These are phyloP conservation scores for Tinamus major DNA, from an alignment of 2,797 vertebrate genomes.

Conservation along the genomic window DNA sequence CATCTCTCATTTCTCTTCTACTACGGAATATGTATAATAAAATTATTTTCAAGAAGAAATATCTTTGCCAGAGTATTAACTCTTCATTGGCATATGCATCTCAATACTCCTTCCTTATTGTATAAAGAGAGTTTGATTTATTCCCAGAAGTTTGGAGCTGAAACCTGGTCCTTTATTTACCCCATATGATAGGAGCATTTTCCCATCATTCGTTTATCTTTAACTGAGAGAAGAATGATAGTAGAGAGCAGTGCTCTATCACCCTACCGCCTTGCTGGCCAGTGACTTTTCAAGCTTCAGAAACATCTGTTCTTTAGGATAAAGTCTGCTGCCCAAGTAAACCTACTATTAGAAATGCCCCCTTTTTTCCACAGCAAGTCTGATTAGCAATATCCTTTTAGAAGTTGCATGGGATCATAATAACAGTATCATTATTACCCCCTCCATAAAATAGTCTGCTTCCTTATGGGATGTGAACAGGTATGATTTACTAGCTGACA, in stretches of 20 bases:
- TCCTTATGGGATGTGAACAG: not conserved
- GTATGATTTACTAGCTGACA: not conserved
- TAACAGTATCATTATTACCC: not conserved
- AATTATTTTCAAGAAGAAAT: not conserved
- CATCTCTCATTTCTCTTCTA: slow-evolving; percentile 13
- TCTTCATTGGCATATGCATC: not conserved
- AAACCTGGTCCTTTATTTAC: not conserved
- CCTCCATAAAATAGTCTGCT: not conserved
- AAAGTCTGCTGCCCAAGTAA: not conserved
- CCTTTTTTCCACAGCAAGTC: not conserved
- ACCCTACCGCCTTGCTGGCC: not conserved
- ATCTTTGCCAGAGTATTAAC: not conserved
- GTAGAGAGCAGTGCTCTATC: not conserved
- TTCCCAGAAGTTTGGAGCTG: not conserved
- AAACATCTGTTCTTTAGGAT: not conserved
- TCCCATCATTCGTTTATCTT: not conserved
- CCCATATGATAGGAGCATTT: not conserved
- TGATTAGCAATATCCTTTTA: not conserved
- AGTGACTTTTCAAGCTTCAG: not conserved
- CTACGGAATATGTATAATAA: not conserved
- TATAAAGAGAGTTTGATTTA: not conserved
- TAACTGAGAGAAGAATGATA: not conserved
- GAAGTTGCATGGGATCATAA: not conserved
- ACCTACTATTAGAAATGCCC: not conserved
- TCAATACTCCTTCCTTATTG: not conserved